Evolutionary conservation across 64 coral and sea anemone species (phyloP), one percentile per base, ranked within the genome.

Genomic region (Pachyseris speciosa): DNA sequence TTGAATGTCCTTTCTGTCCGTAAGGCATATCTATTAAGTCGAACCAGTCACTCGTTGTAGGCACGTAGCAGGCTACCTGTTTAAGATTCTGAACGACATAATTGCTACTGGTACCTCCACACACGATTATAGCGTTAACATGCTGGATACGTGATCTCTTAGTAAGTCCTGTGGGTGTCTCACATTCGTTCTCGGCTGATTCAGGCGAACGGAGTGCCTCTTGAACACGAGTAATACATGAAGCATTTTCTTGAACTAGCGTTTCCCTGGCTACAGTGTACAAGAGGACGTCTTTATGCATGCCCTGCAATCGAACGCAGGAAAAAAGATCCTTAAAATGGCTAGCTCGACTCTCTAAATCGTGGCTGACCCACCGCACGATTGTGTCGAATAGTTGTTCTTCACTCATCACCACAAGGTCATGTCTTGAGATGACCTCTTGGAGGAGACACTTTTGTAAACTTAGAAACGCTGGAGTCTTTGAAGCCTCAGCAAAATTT

Each of bases 361-460:
- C 41, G 19, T 86, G 38, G 0, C 4, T 71, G 2, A 86, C 37
- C 83, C 83, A 86, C 9, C 61, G 83, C 10, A 86, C 65, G 9
- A 71, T 22, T 31, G 83, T 65, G 38, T 33, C 17, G n/a, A 86
- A 69, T 2, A 86, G 42, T 19, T 86, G 34, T 24, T 86, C 40
- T 42, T 86, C 83, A 20, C 64, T 86, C 37, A 44, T 44, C 15
- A 86, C 37, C 40, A 29, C 43, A 20, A 86, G 68, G 51, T 86
- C 83, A 86, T 86, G 38, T 11, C 24, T 86, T 49, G 40, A 36
- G 7, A 86, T 34, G 26, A 86, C 64, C 47, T 86, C 45, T 42
- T 69, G 25, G 1, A 86, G 3, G 0, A 36, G 15, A 2, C 15
- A 36, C 66, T 37, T 37, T 33, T 15, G 12, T 69, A 69, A 38